Conservation (phyloP, 2,113 vertebrate genomes). For the Dendrocopos noguchii region DNA sequence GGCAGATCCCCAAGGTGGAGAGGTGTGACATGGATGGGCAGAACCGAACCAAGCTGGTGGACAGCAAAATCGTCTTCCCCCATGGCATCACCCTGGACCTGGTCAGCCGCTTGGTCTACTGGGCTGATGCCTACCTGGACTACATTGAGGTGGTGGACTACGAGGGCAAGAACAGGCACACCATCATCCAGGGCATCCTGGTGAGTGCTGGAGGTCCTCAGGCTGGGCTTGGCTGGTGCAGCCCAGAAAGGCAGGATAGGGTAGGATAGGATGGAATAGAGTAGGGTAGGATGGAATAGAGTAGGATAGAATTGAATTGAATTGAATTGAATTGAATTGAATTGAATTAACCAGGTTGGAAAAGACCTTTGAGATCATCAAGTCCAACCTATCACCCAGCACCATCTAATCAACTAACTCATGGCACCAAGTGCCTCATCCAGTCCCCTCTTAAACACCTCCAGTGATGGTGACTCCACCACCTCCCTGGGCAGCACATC, state of each 20-base stretch:
- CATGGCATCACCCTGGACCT: conserved; percentile 95
- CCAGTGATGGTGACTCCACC: too few species aligned
- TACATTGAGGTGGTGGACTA: conserved; percentile 98
- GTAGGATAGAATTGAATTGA: too few species aligned
- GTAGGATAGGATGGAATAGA: too few species aligned
- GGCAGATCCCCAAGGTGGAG: conserved; percentile 95
- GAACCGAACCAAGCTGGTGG: conserved; percentile 96
- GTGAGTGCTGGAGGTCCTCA: conserved; percentile 73
- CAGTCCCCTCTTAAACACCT: too few species aligned
- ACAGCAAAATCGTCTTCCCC: conserved; percentile 96
- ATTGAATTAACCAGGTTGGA: too few species aligned
- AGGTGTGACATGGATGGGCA: conserved; percentile 98
- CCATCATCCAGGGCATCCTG: conserved; percentile 95
- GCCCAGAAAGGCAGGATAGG: not conserved
- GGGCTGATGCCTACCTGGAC: conserved; percentile 97
- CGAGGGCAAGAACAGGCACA: conserved; percentile 95
- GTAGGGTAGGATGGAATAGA: too few species aligned
- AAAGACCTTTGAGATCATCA: too few species aligned
- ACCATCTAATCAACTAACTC: too few species aligned
- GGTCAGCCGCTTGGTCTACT: conserved; percentile 95
- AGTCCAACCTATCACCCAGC: too few species aligned
- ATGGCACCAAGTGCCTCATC: too few species aligned
- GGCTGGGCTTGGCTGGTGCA: not conserved
- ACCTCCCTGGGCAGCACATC: too few species aligned
- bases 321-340: too few species aligned